phyloP scores from a whole-genome alignment of 2,888 invertebrate species.

The Drosophila incognita region DNA sequence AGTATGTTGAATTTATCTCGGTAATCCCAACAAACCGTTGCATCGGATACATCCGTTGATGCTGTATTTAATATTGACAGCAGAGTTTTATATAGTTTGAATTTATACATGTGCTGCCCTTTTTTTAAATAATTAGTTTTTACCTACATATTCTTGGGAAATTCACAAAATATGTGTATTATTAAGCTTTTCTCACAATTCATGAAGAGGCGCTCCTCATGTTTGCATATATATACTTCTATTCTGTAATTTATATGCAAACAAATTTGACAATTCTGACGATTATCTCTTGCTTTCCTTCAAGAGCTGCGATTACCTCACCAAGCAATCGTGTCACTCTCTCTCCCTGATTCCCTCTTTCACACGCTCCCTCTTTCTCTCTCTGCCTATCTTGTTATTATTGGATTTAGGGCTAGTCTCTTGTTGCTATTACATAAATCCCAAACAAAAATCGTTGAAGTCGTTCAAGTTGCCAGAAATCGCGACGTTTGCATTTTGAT shows the following conservation, averaged over 20 bases:
- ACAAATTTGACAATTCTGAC: background rate
- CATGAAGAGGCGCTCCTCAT: too few relatives aligned
- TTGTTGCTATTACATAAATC: constrained; percentile 54
- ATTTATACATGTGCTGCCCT: background rate
- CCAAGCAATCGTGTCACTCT: background rate
- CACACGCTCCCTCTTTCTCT: background rate
- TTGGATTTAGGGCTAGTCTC: constrained; percentile 13
- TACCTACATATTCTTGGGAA: background rate
- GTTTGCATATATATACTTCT: background rate
- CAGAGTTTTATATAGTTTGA: background rate
- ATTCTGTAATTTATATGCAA: background rate
- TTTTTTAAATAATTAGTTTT: background rate
- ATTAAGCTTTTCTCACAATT: background rate
- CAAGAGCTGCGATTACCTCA: background rate
- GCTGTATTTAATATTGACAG: background rate
- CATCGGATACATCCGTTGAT: background rate
- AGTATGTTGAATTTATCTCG: background rate
- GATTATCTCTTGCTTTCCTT: background rate
- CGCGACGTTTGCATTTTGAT: constrained; percentile 45
- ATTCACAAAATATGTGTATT: too few relatives aligned
- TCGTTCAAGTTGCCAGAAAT: constrained; percentile 14
- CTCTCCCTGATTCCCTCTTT: background rate
- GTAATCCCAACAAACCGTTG: background rate
- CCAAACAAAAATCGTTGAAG: constrained; percentile 28
- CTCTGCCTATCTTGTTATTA: background rate